A percentile compares a stretch with the other conserved stretches of the same genome.
Conservation (phyloP, 2,113 vertebrate species). For the Jaculus jaculus region DNA sequence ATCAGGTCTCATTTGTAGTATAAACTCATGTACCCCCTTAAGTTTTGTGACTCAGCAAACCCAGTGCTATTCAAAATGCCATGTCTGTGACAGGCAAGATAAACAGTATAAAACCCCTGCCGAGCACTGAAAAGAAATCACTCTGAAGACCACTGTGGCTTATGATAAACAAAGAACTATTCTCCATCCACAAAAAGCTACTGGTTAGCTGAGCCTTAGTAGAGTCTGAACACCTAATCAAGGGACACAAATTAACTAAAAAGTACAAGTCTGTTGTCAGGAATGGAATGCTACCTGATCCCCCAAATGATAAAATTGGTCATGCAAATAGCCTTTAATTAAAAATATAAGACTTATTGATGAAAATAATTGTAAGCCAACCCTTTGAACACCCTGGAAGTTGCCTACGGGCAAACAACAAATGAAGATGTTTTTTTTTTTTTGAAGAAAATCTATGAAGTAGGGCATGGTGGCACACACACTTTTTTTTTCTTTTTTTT, state of each 20-base stretch:
- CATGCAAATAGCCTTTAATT: not conserved
- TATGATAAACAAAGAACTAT: slow-evolving; percentile 18
- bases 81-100: not conserved
- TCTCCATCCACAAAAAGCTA: not conserved
- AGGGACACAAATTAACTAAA: not conserved
- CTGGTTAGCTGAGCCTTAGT: not conserved
- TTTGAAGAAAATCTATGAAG: not conserved
- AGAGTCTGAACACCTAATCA: not conserved
- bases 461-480: too few relatives aligned
- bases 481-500: too few relatives aligned
- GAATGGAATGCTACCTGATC: not conserved
- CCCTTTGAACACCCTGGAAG: not conserved
- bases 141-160: not conserved
- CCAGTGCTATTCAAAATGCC: not conserved
- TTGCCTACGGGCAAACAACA: slow-evolving; percentile 21
- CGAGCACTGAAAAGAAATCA: not conserved
- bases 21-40: not conserved
- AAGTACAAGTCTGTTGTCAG: not conserved
- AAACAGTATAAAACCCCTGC: not conserved
- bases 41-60: not conserved
- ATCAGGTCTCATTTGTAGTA: not conserved
- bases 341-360: not conserved
- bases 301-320: not conserved
- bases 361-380: not conserved
- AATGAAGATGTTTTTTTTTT: not conserved